A percentile compares a stretch with the other conserved stretches of the same genome.
Conservation (phyloP, 2,797 vertebrate species). For the Schizopygopsis pylzovi region DNA sequence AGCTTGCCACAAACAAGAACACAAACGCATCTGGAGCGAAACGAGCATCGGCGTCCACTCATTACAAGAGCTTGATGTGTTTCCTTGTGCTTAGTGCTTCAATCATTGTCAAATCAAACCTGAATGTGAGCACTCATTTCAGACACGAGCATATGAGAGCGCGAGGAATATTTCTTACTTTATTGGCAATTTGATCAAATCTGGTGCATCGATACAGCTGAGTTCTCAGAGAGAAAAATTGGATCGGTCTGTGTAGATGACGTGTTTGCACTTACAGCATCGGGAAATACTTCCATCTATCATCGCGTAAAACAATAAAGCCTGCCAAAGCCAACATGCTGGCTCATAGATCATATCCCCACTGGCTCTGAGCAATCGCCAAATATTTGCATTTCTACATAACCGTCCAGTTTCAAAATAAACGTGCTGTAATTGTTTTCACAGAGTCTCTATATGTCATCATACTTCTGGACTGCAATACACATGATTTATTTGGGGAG, state of each 20-base stretch:
- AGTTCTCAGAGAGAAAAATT: constrained; percentile 61
- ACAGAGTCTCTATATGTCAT: neutral
- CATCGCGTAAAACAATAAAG: constrained; percentile 67
- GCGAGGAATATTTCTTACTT: constrained; percentile 19
- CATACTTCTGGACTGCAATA: constrained; percentile 17
- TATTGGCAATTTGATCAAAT: constrained; percentile 46
- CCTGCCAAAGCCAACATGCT: constrained; percentile 63
- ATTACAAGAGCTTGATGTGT: neutral
- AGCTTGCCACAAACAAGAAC: neutral
- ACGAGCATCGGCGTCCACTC: neutral
- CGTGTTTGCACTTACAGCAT: constrained; percentile 63
- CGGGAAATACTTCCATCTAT: constrained; percentile 68
- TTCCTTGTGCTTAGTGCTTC: constrained; percentile 15
- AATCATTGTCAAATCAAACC: constrained; percentile 41
- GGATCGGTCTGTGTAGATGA: constrained; percentile 61
- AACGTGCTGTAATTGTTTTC: constrained; percentile 37
- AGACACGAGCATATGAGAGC: constrained; percentile 33
- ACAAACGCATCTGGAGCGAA: neutral
- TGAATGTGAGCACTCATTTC: constrained; percentile 27
- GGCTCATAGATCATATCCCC: constrained; percentile 66
- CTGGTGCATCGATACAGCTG: constrained; percentile 51
- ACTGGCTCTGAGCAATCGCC: constrained; percentile 23
- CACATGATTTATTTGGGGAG: constrained; percentile 17
- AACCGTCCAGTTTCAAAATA: constrained; percentile 35
- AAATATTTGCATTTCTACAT: constrained; percentile 48